These are phyloP conservation scores for Thunnus thynnus DNA, from an alignment of 2,113 vertebrate genomes.

Conservation along the genomic window DNA sequence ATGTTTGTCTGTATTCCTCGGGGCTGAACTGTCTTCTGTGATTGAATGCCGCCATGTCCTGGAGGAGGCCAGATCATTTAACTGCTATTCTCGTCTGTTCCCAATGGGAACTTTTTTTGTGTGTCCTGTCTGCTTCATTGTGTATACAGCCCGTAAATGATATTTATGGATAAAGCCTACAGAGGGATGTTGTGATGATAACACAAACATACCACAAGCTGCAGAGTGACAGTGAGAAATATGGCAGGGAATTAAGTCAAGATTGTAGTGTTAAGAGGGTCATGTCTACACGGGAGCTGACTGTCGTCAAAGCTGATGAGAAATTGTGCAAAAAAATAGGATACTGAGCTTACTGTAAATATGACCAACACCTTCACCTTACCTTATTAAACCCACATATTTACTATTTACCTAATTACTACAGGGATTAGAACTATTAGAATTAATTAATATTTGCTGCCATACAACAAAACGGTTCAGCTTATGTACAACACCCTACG, in stretches of 20 bases:
- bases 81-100: conserved; percentile 64
- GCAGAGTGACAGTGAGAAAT: conserved; percentile 59
- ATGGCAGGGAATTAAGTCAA: conserved; percentile 57
- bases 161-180: conserved; percentile 62
- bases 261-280: conserved; percentile 55
- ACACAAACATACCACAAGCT: conserved; percentile 56
- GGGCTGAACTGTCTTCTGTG: conserved; percentile 70
- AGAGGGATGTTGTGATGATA: conserved; percentile 56
- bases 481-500: too few relatives aligned
- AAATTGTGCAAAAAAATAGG: not conserved
- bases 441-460: too few relatives aligned
- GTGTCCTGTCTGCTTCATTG: conserved; percentile 52
- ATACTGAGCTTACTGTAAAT: not conserved
- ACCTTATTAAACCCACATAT: not conserved
- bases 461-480: too few relatives aligned
- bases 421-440: not conserved
- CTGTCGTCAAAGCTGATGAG: conserved; percentile 25
- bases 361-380: not conserved
- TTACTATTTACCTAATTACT: not conserved
- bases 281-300: not conserved
- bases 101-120: conserved; percentile 47
- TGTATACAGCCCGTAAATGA: conserved; percentile 59
- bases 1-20: conserved; percentile 69
- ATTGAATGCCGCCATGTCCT: conserved; percentile 77
- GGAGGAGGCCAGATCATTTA: conserved; percentile 79